Base-by-base conservation (phyloP, 2,113 vertebrate genomes). In the Nycticryphes semicollaris region DNA sequence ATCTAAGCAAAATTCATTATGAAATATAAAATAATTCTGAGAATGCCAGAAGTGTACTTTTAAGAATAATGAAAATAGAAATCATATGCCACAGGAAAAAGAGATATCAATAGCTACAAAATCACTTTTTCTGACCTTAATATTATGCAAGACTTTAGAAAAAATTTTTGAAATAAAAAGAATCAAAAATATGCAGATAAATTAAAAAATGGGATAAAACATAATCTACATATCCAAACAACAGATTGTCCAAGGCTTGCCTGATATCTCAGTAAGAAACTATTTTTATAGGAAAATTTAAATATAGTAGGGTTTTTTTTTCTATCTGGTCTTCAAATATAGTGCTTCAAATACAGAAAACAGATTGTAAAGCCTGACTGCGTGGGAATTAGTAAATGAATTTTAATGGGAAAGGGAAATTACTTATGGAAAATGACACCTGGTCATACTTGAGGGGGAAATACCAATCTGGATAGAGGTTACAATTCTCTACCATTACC, bases 351-450 rank as follows among this genome's bases (percentile, higher is more conserved):
- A 62, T 75, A 48, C 39, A 27, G 37, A 84, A 87, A 94, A 87
- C n/a, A 81, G 72, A 54, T 69, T 47, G 51, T 70, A 77, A 70
- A 93, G 15, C 18, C 60, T 86, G 59, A 16, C 37, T 89, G 69
- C 0, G 2, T 84, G 53, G 89, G 43, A 89, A 95, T 81, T 86
- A 73, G 10, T 31, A 81, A 94, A 53, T 31, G 1, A 84, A 84
- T 75, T 89, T 59, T 75, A 39, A 92, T 68, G n/a, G 24, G 84
- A 84, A 89, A 90, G 50, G 24, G 47, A 86, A 84, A 78, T 75
- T 12, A 78, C 27, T 84, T 94, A 64, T 5, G 30, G 84, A 91
- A 92, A 95, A 84, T 91, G 62, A 84, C 76, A 92, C 76, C 73
- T 91, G 56, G 73, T 66, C 28, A 67, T 39, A 47, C 76, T 56